Conservation (phyloP, 2,797 vertebrate species). For the Sternotherus odoratus region DNA sequence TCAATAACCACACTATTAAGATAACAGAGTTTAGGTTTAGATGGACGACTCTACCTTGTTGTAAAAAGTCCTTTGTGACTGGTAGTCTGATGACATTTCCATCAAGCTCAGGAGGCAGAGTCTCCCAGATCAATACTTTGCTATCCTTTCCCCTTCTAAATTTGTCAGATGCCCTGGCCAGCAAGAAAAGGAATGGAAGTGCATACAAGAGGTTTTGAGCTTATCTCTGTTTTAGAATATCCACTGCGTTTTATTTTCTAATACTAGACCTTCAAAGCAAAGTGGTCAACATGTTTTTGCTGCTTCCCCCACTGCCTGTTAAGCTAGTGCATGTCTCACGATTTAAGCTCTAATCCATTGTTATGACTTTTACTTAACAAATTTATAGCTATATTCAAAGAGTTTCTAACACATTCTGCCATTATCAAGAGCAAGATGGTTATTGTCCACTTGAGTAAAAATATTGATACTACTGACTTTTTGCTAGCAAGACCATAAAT, state of each 20-base stretch:
- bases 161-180: not conserved
- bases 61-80: not conserved
- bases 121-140: not conserved
- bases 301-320: conserved; percentile 13
- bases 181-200: not conserved
- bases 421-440: conserved; percentile 17
- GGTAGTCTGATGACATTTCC: not conserved
- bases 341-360: not conserved
- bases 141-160: not conserved
- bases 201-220: not conserved
- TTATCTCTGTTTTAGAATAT: conserved; percentile 16
- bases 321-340: not conserved
- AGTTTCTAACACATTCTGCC: not conserved
- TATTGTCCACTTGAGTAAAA: conserved; percentile 35
- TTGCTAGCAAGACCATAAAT: not conserved
- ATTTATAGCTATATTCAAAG: not conserved
- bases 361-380: not conserved
- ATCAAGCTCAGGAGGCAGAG: not conserved
- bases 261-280: not conserved
- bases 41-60: not conserved
- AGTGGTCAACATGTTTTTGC: conserved; percentile 4
- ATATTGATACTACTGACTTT: conserved; percentile 1
- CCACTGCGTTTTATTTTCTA: conserved; percentile 35
- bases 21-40: conserved; percentile 21
- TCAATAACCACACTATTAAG: not conserved